Conservation (phyloP, 2,113 vertebrate species). For the Anolis sagrei region DNA sequence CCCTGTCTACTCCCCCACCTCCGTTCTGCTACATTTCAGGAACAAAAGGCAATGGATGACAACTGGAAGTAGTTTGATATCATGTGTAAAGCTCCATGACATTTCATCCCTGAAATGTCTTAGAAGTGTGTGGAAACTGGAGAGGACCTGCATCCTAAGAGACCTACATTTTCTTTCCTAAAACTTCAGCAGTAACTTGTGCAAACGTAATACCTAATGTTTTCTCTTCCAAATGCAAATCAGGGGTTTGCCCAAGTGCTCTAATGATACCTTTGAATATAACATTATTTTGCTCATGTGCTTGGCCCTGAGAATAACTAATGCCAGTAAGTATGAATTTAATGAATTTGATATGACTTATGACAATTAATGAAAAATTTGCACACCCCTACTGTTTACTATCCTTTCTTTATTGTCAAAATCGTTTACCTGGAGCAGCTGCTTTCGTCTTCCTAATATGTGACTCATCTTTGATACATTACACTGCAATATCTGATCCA, state of each 20-base stretch:
- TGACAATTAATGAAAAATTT: neutral
- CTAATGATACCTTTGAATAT: neutral
- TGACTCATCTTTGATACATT: neutral
- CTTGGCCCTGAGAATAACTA: neutral
- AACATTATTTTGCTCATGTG: neutral
- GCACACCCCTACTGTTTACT: neutral
- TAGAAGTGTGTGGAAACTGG: too few relatives aligned
- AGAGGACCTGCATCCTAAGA: too few relatives aligned
- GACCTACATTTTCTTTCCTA: too few relatives aligned
- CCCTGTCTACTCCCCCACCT: too few relatives aligned
- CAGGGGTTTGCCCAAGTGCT: neutral
- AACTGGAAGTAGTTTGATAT: too few relatives aligned
- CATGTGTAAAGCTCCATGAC: too few relatives aligned
- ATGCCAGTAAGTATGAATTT: too few relatives aligned
- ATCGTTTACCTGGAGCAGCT: neutral
- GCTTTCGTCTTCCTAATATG: neutral
- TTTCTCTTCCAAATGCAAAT: neutral
- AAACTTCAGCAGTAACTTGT: neutral
- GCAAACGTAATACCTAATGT: neutral
- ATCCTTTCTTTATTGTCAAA: neutral
- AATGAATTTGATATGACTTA: too few relatives aligned
- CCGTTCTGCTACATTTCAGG: too few relatives aligned
- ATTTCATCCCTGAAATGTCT: too few relatives aligned
- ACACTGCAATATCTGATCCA: neutral
- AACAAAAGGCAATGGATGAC: too few relatives aligned